Base-by-base conservation (phyloP, 2,113 vertebrate genomes). In the Etheostoma spectabile region DNA sequence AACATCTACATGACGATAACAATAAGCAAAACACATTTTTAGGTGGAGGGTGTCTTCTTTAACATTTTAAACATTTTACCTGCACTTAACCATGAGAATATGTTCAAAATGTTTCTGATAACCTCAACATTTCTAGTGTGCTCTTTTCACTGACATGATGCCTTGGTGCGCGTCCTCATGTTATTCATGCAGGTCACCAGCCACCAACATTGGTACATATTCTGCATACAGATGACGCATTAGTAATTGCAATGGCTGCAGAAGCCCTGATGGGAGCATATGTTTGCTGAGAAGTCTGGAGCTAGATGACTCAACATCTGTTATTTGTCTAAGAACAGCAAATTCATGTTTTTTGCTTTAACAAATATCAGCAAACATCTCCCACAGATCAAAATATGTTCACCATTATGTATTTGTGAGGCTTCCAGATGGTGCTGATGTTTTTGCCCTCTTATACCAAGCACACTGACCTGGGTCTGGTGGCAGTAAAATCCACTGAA, bases 401-500 rank as follows among this genome's bases (percentile, higher is more conserved):
- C 11, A 24, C 2, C 59, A 18, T 55, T 18, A 55, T 48, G 42
- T 30, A 49, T 66, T 73, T 70, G 67, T 74, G 42, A 69, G 24
- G 56, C 48, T 49, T 82, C 82, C 86, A 89, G 81, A 80, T 83
- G 80, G 71, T 42, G 2, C 49, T 45, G 55, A 64, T 82, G 67
- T 60, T 72, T 49, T 45, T 46, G 27, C 33, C 7, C 6, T 12
- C 33, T 30, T 15, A 8, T 49, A 59, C 55, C 60, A 30, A 84
- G 46, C 67, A 65, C 12, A 22, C 59, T 15, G 62, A 63, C 96
- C 35, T 96, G 0, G 96, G 96, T 73, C 85, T 96, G 93, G 79
- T 96, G 63, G 96, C 95, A 5, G 94, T 95, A 85, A 96, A 96
- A 78, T 95, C 94, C 77, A 95, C 96, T 0, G 96, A 97, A 68